Evolutionary conservation across 2,797 vertebrate genomes (phyloP).

Genomic region (Lindbergichthys nudifrons): DNA sequence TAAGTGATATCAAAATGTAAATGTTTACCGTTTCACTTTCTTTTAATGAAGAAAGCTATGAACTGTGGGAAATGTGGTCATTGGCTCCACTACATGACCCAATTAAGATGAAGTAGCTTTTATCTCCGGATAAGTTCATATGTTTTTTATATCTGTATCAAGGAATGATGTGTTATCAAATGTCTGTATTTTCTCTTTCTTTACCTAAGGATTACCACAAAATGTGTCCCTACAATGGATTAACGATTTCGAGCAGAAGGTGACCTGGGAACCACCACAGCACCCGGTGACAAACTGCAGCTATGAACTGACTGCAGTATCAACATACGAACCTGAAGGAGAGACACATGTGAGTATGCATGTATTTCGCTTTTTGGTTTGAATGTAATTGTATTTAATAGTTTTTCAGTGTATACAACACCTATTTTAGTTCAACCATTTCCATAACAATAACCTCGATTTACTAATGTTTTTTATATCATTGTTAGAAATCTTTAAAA

Average conservation of each 20-base stretch:
- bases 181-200: constrained; percentile 10
- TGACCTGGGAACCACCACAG: constrained; percentile 32
- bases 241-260: fast-evolving
- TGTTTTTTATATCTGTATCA: too few relatives aligned
- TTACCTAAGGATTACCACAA: constrained; percentile 21
- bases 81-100: neutral
- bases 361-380: neutral
- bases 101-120: too few relatives aligned
- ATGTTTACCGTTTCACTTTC: too few relatives aligned
- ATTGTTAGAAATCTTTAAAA: too few relatives aligned
- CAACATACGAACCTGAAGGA: fast-evolving
- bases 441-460: too few relatives aligned
- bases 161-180: neutral
- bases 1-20: too few relatives aligned
- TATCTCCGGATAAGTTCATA: too few relatives aligned
- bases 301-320: fast-evolving
- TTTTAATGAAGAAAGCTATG: neutral
- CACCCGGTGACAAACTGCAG: fast-evolving
- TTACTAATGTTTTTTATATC: too few relatives aligned
- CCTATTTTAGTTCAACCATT: too few relatives aligned
- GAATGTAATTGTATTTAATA: neutral
- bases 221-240: constrained; percentile 2
- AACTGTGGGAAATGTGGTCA: neutral
- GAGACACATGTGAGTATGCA: fast-evolving
- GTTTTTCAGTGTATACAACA: too few relatives aligned